Percentiles rank a stretch among this genome's conserved stretches.
phyloP scores from a whole-genome alignment of 2,888 invertebrate species.

The Stomorhina lunata region DNA sequence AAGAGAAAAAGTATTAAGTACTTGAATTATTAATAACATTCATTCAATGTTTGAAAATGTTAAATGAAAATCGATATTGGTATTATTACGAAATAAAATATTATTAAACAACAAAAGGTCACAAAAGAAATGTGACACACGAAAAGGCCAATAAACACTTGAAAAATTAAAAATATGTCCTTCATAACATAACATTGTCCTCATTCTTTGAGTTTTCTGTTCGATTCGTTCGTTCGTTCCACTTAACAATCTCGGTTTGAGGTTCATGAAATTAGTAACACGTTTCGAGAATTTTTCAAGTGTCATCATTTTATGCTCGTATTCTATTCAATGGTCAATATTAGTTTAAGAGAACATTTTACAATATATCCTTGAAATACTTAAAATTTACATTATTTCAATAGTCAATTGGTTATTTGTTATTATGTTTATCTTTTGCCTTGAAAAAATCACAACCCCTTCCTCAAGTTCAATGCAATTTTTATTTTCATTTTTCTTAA shows the following conservation, averaged over 20 bases:
- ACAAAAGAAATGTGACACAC: not conserved
- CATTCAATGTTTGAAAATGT: conserved; percentile 3
- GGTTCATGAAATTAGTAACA: conserved; percentile 27
- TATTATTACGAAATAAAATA: conserved; percentile 17
- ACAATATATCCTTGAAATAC: not conserved
- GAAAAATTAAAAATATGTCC: too few relatives aligned
- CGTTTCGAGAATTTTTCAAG: conserved; percentile 44
- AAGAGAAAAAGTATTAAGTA: too few relatives aligned
- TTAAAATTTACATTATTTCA: conserved; percentile 15
- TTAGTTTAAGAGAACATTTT: not conserved
- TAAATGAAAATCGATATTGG: conserved; percentile 26
- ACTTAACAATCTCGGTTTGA: not conserved
- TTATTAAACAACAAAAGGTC: conserved; percentile 23
- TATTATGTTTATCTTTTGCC: conserved; percentile 1
- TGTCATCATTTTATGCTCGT: not conserved
- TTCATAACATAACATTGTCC: not conserved
- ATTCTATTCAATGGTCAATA: conserved; percentile 5
- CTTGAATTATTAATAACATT: conserved; percentile 22
- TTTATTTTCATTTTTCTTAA: not conserved
- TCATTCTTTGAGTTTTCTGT: not conserved
- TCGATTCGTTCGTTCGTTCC: not conserved
- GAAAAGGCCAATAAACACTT: conserved; percentile 27
- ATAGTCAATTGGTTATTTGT: too few relatives aligned
- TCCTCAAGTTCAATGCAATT: conserved; percentile 23
- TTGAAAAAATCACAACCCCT: not conserved